Base-by-base conservation (phyloP, 1,140 invertebrate species). In the Drosophila guanche region DNA sequence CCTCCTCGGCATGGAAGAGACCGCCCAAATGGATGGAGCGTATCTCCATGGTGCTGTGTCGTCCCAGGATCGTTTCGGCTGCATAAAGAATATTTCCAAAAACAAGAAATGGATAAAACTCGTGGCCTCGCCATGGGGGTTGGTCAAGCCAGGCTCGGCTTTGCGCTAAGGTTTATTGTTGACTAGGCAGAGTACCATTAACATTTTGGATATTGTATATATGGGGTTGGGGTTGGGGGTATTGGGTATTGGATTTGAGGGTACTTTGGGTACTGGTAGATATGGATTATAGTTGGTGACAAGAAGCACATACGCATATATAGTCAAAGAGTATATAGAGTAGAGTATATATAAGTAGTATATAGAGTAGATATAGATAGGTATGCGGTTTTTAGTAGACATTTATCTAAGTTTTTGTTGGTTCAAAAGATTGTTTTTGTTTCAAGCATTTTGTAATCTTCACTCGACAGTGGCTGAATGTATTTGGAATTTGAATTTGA, bases 41-140 rank as follows among this genome's bases (percentile, higher is more conserved):
- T 86, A 96, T 95, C 92, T 97, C 95, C 76, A 97, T 92, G 23
- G 95, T 95, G 29, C 94, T 95, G 57, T 95, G 94, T 84, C 96
- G 95, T 14, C 95, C 95, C 90, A 97, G 92, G 79, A 94, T 94
- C 5, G 96, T 94, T 92, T 97, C 96, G 83, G 94, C 95, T 96
- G 93, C 66, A 55, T 47, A 73, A 88, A 74, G 77, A 85, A 90
- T 66, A 89, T 84, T 73, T 73, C 70, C 69, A 73, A 74, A 79
- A 68, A 77, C 83, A 56, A 73, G 57, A 85, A 22, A 68, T 70
- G 67, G 79, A 89, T 89, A 89, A 89, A 85, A 74, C 78, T 76
- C 70, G 57, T 43, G 74, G 78, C 74, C 54, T 70, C 66, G 46
- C 52, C 52, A 52, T 29, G 61, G 59, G 52, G 47, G 16, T 20